Conservation (phyloP, 2,797 vertebrate genomes). For the Rousettus madagascariensis region DNA sequence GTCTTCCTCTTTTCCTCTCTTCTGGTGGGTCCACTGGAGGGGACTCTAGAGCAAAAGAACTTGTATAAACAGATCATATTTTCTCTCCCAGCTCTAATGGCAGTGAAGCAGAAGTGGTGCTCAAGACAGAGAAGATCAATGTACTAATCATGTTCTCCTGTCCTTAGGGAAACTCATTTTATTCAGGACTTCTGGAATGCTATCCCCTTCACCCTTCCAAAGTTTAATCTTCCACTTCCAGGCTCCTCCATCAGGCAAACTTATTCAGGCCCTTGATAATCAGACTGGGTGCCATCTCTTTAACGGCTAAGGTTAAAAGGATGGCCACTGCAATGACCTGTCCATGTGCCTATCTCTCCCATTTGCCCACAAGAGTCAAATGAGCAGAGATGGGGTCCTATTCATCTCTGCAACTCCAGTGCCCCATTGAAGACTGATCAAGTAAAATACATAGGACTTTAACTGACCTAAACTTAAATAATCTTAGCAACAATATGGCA, state of each 20-base stretch:
- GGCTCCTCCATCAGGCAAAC: not conserved
- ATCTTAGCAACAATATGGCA: not conserved
- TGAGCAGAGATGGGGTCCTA: not conserved
- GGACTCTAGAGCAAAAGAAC: not conserved
- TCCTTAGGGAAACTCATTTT: not conserved
- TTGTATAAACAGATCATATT: not conserved
- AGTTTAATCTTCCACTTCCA: not conserved
- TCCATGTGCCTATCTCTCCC: not conserved
- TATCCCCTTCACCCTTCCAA: not conserved
- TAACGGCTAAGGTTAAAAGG: not conserved
- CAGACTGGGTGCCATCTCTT: not conserved
- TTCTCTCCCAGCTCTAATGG: not conserved
- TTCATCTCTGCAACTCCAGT: not conserved
- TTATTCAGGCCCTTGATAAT: not conserved
- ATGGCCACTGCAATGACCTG: not conserved
- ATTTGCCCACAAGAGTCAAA: not conserved
- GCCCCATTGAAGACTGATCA: not conserved
- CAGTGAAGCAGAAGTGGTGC: not conserved
- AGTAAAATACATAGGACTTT: not conserved
- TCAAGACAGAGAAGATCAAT: not conserved
- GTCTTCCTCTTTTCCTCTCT: not conserved
- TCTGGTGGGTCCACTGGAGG: not conserved
- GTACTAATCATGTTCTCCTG: not conserved
- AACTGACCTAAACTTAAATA: not conserved
- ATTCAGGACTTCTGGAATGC: not conserved